These are phyloP conservation scores for Achroia grisella DNA, from an alignment of 1,140 invertebrate genomes.

Conservation along the genomic window DNA sequence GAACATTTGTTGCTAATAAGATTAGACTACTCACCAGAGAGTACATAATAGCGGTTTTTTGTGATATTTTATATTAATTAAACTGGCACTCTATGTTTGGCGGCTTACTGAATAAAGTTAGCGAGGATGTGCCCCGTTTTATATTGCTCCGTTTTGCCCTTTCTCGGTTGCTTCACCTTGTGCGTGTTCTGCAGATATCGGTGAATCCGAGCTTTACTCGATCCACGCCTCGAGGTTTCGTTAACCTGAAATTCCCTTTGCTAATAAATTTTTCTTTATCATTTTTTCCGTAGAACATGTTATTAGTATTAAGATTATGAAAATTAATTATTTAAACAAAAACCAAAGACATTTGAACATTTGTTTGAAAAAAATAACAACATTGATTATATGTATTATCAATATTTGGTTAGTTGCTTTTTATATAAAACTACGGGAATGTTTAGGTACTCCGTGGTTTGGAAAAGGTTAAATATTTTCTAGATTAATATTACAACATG, in stretches of 20 bases:
- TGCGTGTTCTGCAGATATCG: conserved; percentile 44
- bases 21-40: conserved; percentile 27
- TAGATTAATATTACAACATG: too few species aligned
- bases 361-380: too few species aligned
- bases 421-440: too few species aligned
- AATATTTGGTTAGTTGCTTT: too few species aligned
- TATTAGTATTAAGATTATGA: too few species aligned
- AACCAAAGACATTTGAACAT: too few species aligned
- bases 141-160: conserved; percentile 65
- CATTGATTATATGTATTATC: too few species aligned
- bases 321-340: too few species aligned
- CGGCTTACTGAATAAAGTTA: conserved; percentile 48
- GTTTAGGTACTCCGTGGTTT: too few species aligned
- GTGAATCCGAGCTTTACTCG: conserved; percentile 23
- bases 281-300: too few species aligned
- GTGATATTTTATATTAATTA: conserved; percentile 18
- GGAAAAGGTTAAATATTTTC: too few species aligned
- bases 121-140: conserved; percentile 62
- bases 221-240: conserved; percentile 40
- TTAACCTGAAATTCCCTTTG: conserved; percentile 30
- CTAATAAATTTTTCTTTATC: too few species aligned
- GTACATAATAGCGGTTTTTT: conserved; percentile 24
- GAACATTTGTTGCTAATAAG: conserved; percentile 7
- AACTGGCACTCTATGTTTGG: conserved; percentile 35
- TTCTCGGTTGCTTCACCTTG: conserved; percentile 68